Evolutionary conservation across 2,888 invertebrate genomes (phyloP), one percentile per base, ranked within the genome.

Genomic region (Dastarcus helophoroides): DNA sequence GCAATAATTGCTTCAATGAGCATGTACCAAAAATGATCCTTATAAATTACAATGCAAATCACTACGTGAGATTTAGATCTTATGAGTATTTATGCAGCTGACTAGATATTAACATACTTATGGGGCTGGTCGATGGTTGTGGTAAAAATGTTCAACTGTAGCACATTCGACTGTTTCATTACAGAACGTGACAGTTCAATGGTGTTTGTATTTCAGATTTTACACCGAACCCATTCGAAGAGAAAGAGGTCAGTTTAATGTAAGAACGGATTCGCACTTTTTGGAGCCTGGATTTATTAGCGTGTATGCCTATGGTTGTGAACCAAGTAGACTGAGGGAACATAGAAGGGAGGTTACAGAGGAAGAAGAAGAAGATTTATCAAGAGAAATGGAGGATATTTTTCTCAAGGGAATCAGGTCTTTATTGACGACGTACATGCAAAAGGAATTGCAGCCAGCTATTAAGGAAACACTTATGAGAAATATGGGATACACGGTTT

Each of bases 381-480:
- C 80, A 1, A 69, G 73, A 27, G 85, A 86, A 62, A 79, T 86
- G 76, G 86, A 86, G 51, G 82, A 84, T 43, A 76, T 85, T 24
- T 86, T 86, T 47, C 71, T 85, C 0, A 76, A 79, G 57, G 84
- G 85, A n/a, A 81, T 85, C 24, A 68, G 84, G 42, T 79, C 83
- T 9, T 67, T 85, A 25, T 56, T 86, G 23, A 84, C 82, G 1
- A 78, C 79, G 14, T 85, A 85, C 47, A 82, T 86, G 78, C 84
- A 86, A 53, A 77, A 76, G 41, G 80, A 84, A 47, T 56, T 86
- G 27, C 83, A 86, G 48, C 83, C 84, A 5, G 84, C 85, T 21
- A 82, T 86, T 32, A 83, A 83, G 53, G 85, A 86, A 50, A 84
- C 85, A 1, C 63, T 86, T 15, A 84, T 86, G 85, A 70, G 80